Evolutionary conservation across 1,140 invertebrate genomes (phyloP).

Genomic region (Frieseomelitta varia): DNA sequence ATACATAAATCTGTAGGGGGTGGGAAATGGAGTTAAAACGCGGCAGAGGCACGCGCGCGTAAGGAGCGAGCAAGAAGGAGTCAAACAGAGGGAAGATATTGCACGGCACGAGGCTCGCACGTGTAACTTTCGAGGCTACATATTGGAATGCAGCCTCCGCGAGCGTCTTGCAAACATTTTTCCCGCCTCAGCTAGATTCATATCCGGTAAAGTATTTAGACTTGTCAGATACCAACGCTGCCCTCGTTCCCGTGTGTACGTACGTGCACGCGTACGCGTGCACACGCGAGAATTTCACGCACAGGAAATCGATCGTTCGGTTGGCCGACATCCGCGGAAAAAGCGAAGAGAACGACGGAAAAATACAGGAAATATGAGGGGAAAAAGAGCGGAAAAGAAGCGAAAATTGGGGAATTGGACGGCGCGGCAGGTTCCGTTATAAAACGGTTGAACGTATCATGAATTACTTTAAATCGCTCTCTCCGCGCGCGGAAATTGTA

Average conservation of each 20-base stretch:
- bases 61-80: background rate
- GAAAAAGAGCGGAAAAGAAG: background rate
- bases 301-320: constrained; percentile 23
- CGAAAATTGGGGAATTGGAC: background rate
- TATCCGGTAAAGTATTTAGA: constrained; percentile 45
- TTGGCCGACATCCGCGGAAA: background rate
- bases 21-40: background rate
- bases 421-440: background rate
- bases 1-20: background rate
- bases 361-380: background rate
- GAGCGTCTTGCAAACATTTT: constrained; percentile 60
- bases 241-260: background rate
- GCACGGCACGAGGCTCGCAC: constrained; percentile 34
- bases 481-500: background rate
- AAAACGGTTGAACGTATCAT: background rate
- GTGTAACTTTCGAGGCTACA: constrained; percentile 26
- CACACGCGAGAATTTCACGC: background rate
- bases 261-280: background rate
- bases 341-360: background rate
- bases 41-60: no score
- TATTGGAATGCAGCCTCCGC: constrained; percentile 48
- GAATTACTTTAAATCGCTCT: constrained; percentile 1
- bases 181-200: constrained; percentile 38
- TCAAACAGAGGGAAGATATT: constrained; percentile 36
- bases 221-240: background rate